Conservation (phyloP, 1,140 invertebrate genomes). For the Tyrophagus putrescentiae region DNA sequence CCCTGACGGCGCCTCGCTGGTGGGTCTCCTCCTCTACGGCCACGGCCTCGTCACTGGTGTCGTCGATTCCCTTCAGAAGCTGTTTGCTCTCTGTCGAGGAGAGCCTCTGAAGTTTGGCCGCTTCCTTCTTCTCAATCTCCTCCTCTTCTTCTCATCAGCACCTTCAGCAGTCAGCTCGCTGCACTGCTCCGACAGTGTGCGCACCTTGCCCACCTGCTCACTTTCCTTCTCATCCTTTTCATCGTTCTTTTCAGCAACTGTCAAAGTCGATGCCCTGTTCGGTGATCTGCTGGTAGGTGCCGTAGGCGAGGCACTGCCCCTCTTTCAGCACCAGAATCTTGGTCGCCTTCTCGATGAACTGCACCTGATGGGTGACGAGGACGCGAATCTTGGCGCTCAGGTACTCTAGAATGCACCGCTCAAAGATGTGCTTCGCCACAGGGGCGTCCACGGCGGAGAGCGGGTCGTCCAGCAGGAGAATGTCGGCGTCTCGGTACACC, state of each 20-base stretch:
- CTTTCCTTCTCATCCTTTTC: background rate
- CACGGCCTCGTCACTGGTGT: conserved; percentile 8
- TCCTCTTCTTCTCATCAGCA: background rate
- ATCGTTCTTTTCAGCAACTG: background rate
- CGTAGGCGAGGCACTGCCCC: conserved; percentile 32
- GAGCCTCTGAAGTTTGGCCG: background rate
- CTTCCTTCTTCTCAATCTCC: background rate
- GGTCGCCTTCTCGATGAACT: conserved; percentile 29
- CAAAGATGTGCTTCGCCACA: conserved; percentile 34
- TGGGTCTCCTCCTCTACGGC: conserved; percentile 24
- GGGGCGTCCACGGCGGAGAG: conserved; percentile 33
- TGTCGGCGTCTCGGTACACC: conserved; percentile 33
- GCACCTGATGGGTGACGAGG: conserved; percentile 46
- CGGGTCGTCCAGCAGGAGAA: conserved; percentile 37
- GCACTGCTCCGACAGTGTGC: background rate
- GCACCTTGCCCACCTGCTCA: background rate
- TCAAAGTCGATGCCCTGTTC: background rate
- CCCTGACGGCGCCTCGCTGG: conserved; percentile 22
- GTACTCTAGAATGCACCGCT: conserved; percentile 37
- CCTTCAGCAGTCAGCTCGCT: background rate
- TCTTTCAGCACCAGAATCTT: conserved; percentile 23
- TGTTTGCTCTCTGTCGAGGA: background rate
- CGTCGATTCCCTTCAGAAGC: background rate
- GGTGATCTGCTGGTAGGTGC: conserved; percentile 15
- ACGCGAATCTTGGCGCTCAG: conserved; percentile 50